A percentile compares a stretch with the other conserved stretches of the same genome.
Evolutionary conservation across 2,797 vertebrate species (phyloP).

Genomic region (Benthosema pterotum): DNA sequence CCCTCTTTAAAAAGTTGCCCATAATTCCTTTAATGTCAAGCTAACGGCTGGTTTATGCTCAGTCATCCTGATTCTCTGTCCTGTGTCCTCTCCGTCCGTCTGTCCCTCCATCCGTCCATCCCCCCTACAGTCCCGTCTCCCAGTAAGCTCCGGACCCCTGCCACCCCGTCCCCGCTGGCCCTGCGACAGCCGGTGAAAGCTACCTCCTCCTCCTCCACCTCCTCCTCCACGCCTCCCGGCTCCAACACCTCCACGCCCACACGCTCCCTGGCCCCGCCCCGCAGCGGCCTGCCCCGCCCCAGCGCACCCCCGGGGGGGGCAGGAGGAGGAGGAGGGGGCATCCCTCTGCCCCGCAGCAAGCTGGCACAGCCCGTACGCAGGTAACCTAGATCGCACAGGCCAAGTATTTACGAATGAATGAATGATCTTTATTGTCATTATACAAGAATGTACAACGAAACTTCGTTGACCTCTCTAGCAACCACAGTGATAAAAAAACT

Average conservation of each 20-base stretch:
- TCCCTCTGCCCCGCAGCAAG: slow-evolving; percentile 96
- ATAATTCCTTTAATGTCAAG: too few species aligned
- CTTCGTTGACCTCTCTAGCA: too few species aligned
- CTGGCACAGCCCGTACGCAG: slow-evolving; percentile 96
- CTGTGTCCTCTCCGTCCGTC: slow-evolving; percentile 2
- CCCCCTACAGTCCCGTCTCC: slow-evolving; percentile 89
- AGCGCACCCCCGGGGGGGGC: slow-evolving; percentile 84
- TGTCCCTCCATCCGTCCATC: too few species aligned
- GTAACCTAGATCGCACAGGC: too few species aligned
- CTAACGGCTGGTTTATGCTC: background rate
- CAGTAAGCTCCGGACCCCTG: slow-evolving; percentile 93
- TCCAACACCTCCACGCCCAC: slow-evolving; percentile 85
- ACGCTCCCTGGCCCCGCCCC: slow-evolving; percentile 85
- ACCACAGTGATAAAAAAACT: too few species aligned
- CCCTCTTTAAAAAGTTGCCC: too few species aligned
- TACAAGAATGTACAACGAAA: too few species aligned
- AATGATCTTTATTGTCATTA: too few species aligned
- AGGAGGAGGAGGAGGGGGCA: slow-evolving; percentile 84
- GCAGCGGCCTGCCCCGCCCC: slow-evolving; percentile 93
- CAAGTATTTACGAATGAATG: too few species aligned
- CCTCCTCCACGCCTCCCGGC: slow-evolving; percentile 86
- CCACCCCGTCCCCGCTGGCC: slow-evolving; percentile 90
- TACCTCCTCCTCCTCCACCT: slow-evolving; percentile 83
- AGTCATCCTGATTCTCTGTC: background rate
- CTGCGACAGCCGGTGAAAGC: slow-evolving; percentile 94